These are phyloP conservation scores for Polydrusus tereticollis DNA, from an alignment of 2,888 invertebrate species.

Conservation along the genomic window DNA sequence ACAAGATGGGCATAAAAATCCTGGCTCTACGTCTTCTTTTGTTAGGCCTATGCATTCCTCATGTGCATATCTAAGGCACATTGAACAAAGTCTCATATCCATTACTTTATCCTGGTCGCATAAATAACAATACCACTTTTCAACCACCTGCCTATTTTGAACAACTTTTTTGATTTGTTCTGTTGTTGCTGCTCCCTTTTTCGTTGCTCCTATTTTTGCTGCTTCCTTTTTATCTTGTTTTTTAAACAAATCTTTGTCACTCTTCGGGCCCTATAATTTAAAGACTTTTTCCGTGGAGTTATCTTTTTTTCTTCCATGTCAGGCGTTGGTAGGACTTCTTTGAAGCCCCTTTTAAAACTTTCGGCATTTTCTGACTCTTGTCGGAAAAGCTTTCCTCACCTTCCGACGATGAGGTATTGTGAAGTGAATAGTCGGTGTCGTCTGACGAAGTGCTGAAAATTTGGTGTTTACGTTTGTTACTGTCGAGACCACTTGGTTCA, in stretches of 20 bases:
- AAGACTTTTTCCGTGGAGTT: neutral
- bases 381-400: neutral
- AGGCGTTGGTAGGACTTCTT: neutral
- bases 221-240: neutral
- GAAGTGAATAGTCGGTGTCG: neutral
- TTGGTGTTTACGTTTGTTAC: neutral
- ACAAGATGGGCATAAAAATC: neutral
- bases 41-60: neutral
- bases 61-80: neutral
- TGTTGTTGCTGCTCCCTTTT: neutral
- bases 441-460: neutral
- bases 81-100: neutral
- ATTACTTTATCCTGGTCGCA: constrained; percentile 3
- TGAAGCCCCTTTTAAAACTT: neutral
- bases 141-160: neutral
- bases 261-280: neutral
- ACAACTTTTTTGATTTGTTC: neutral
- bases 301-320: constrained; percentile 1
- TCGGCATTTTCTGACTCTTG: neutral
- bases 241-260: neutral
- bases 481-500: neutral
- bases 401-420: neutral
- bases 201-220: neutral
- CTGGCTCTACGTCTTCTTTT: neutral
- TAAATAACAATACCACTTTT: constrained; percentile 1